These are phyloP conservation scores for Apostichopus californicus DNA, from an alignment of 35 echinoderm and acorn worm species.

Conservation along the genomic window DNA sequence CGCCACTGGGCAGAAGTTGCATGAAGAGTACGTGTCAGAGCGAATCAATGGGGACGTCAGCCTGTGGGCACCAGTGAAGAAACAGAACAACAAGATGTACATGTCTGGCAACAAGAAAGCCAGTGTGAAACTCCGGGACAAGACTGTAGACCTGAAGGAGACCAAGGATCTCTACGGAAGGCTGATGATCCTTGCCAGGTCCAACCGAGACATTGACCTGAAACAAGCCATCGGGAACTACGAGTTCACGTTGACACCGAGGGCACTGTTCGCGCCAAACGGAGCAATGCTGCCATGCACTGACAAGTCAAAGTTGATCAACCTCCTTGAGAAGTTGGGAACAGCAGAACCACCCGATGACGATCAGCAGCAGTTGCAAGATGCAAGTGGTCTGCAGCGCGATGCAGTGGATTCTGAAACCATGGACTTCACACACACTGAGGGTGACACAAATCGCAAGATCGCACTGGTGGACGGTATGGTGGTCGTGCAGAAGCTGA, in stretches of 20 bases:
- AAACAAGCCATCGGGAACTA: conserved; percentile 60
- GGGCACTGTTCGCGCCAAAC: conserved; percentile 65
- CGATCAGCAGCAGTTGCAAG: neutral
- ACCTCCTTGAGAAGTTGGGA: neutral
- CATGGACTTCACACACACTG: neutral
- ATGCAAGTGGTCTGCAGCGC: neutral
- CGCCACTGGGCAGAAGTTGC: conserved; percentile 10
- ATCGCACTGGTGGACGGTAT: neutral
- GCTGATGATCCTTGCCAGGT: conserved; percentile 67
- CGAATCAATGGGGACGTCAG: conserved; percentile 13
- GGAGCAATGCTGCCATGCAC: conserved; percentile 27
- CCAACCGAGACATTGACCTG: conserved; percentile 61
- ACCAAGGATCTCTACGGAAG: conserved; percentile 63
- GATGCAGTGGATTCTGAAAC: neutral
- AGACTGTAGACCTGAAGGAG: conserved; percentile 61
- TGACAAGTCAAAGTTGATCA: conserved; percentile 58
- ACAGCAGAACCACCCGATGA: neutral
- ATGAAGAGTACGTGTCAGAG: conserved; percentile 31
- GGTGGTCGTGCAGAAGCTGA: conserved; percentile 1
- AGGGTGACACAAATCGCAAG: neutral
- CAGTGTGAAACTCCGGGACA: conserved; percentile 43
- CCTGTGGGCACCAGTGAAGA: conserved; percentile 44
- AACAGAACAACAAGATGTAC: conserved; percentile 60
- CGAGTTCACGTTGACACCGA: conserved; percentile 61
- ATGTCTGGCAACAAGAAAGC: conserved; percentile 37